Percentiles rank a stretch among this genome's conserved stretches.
phyloP scores from a whole-genome alignment of 2,113 vertebrate genomes.

The Naja naja region DNA sequence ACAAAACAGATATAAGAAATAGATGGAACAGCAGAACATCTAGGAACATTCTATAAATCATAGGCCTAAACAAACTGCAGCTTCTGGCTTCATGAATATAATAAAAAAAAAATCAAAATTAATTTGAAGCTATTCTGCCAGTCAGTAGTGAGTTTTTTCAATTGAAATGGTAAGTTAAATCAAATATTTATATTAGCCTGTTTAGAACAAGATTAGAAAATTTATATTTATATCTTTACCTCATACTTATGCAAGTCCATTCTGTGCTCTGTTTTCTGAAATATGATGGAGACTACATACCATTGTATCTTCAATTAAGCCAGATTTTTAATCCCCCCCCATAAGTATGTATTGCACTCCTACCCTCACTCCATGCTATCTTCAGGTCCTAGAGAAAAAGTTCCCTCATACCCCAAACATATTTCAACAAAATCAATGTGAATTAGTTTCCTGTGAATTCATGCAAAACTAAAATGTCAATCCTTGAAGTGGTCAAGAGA shows the following conservation, averaged over 20 bases:
- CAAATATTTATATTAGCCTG: background rate
- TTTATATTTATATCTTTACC: background rate
- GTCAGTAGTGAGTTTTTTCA: background rate
- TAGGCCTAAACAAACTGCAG: background rate
- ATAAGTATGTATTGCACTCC: background rate
- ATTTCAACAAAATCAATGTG: background rate
- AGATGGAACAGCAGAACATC: background rate
- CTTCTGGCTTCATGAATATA: background rate
- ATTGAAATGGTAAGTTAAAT: conserved; percentile 10
- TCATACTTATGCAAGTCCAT: background rate
- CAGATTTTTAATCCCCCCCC: background rate
- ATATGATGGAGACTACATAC: background rate
- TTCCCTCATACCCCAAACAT: background rate
- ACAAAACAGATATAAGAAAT: background rate
- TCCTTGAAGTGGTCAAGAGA: background rate
- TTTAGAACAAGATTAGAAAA: background rate
- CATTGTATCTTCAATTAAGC: background rate
- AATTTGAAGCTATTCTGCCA: background rate
- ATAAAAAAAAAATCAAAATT: background rate
- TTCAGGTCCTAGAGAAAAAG: background rate
- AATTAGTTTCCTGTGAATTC: background rate
- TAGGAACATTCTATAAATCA: background rate
- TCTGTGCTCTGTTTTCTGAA: background rate
- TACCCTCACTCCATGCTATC: background rate
- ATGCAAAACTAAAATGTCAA: background rate